A percentile compares a stretch with the other conserved stretches of the same genome.
Conservation (phyloP, 2,888 invertebrate species). For the Kuschelorhynchus macadamiae region DNA sequence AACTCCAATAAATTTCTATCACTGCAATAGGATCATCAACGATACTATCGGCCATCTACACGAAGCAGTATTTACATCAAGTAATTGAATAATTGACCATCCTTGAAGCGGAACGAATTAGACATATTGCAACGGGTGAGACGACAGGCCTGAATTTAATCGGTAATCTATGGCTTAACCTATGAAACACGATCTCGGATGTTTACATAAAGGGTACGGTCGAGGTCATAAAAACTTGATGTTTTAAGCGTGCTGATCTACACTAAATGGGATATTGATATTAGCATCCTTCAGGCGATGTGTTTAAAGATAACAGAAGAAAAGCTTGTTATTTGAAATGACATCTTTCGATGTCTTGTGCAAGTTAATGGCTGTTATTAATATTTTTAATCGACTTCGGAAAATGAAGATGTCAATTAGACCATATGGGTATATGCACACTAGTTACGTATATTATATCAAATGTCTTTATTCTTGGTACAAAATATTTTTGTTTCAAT, state of each 20-base stretch:
- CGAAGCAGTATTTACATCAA: conserved; percentile 25
- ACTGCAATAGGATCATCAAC: conserved; percentile 10
- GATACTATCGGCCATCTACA: conserved; percentile 26
- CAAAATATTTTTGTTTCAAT: too few species aligned
- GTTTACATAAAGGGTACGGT: conserved; percentile 21
- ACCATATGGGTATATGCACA: too few species aligned
- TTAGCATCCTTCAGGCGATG: too few species aligned
- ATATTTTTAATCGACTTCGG: too few species aligned
- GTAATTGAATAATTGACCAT: conserved; percentile 34
- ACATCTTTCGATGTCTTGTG: too few species aligned
- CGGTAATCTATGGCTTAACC: conserved; percentile 27
- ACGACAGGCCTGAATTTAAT: conserved; percentile 32
- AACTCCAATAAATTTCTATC: conserved; percentile 11
- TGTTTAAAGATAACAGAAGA: too few species aligned
- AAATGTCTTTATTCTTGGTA: too few species aligned
- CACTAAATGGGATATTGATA: neutral
- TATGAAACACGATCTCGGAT: conserved; percentile 28
- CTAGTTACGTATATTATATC: too few species aligned
- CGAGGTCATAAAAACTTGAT: neutral
- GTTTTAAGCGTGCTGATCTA: neutral
- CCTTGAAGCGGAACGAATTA: conserved; percentile 30
- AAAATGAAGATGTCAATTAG: too few species aligned
- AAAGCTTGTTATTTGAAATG: too few species aligned
- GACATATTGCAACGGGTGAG: conserved; percentile 24
- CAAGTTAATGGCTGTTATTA: too few species aligned